phyloP scores from a whole-genome alignment of 2,888 invertebrate genomes.

The Glomeris marginata region DNA sequence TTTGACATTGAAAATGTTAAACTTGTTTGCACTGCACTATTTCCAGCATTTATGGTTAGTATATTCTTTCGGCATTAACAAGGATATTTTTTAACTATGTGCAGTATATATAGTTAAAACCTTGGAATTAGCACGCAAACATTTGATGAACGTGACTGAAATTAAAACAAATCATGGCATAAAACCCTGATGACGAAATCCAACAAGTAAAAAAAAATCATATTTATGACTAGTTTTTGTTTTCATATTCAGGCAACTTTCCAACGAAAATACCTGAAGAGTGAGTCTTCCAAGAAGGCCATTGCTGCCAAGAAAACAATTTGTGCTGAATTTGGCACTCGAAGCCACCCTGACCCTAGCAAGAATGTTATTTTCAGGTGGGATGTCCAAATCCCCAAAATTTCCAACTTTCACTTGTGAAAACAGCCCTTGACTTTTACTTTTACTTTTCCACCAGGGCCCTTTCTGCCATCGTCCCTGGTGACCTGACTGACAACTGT shows the following conservation, averaged over 20 bases:
- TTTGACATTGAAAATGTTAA: too few relatives aligned
- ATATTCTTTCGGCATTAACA: too few relatives aligned
- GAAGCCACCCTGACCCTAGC: conserved; percentile 35
- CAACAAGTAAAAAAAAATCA: not conserved
- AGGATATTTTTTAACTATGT: too few relatives aligned
- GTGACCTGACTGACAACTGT: conserved; percentile 35
- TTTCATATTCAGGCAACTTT: conserved; percentile 22
- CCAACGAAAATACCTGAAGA: conserved; percentile 28
- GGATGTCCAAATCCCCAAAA: not conserved
- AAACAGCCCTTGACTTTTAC: not conserved
- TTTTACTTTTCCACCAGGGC: conserved; percentile 22
- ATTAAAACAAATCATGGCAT: not conserved
- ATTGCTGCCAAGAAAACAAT: conserved; percentile 31
- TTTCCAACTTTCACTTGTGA: not conserved
- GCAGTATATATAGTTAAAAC: not conserved
- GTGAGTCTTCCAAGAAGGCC: conserved; percentile 33
- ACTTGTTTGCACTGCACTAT: too few relatives aligned
- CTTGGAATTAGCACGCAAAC: not conserved
- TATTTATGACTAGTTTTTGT: too few relatives aligned
- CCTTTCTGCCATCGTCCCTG: conserved; percentile 19
- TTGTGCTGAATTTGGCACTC: conserved; percentile 35
- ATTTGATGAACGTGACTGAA: not conserved
- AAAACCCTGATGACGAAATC: not conserved
- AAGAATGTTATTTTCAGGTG: conserved; percentile 34
- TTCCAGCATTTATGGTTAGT: too few relatives aligned